These are phyloP conservation scores for Typhlomys cinereus DNA, from an alignment of 2,113 vertebrate species.

Conservation along the genomic window DNA sequence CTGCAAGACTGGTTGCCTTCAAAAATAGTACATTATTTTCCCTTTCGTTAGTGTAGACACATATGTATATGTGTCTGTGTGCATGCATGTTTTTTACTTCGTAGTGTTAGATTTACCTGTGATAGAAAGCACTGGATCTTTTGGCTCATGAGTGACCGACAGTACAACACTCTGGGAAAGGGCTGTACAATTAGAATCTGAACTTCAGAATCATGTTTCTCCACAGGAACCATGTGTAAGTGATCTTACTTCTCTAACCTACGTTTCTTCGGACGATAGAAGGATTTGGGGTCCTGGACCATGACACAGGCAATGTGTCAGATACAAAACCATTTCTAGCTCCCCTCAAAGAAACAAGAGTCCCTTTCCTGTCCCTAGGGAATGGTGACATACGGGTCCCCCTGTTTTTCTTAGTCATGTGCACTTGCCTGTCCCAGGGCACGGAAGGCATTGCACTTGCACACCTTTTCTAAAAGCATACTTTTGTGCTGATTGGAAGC, in stretches of 20 bases:
- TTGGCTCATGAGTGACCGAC: slow-evolving; percentile 69
- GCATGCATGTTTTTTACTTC: too few relatives aligned
- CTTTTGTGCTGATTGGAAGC: background rate
- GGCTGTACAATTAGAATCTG: slow-evolving; percentile 72
- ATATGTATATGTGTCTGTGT: background rate
- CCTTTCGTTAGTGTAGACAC: slow-evolving; percentile 71
- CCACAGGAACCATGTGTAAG: slow-evolving; percentile 72
- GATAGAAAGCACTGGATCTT: slow-evolving; percentile 74
- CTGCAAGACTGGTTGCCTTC: slow-evolving; percentile 80
- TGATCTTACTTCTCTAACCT: slow-evolving; percentile 37
- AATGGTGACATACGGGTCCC: background rate
- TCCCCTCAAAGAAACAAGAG: background rate
- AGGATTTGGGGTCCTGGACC: background rate
- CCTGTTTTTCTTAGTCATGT: background rate
- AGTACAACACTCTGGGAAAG: slow-evolving; percentile 67
- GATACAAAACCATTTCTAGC: background rate
- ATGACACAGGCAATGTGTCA: background rate
- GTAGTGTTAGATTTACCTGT: slow-evolving; percentile 78
- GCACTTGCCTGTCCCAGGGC: background rate
- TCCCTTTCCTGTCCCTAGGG: background rate
- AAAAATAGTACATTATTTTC: slow-evolving; percentile 83
- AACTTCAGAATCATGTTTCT: slow-evolving; percentile 77
- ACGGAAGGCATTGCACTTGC: background rate
- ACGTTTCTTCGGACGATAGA: slow-evolving; percentile 61
- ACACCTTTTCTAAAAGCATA: background rate